Base-by-base conservation (phyloP, 2,113 vertebrate genomes). In the Erythrolamprus reginae region DNA sequence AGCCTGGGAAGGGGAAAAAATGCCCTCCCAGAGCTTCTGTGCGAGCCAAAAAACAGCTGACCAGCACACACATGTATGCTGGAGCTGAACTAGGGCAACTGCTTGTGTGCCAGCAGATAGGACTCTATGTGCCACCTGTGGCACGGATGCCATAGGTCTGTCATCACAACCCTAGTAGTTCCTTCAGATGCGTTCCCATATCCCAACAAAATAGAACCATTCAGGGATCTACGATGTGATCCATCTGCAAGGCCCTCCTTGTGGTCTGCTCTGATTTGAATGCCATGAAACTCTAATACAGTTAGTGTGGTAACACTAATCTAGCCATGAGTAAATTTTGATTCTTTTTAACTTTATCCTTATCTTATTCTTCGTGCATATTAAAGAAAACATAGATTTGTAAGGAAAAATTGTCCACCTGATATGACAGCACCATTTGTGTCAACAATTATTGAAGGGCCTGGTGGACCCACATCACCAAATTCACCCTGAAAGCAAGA, bases 401-500 rank as follows among this genome's bases (percentile, higher is more conserved):
- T 77, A 38, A 45, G 21, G 33, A 9, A n/a, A 89, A 95, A 95
- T 89, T 0, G 5, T 28, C 52, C 94, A 98, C 97, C 97, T 97
- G 97, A 96, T 94, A 97, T 93, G 56, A 96, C 88, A 88, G 92
- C 83, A 56, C 96, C 97, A 8, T 53, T 56, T 24, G 1, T 89
- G 91, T 91, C 94, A 23, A 95, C 0, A 92, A 96, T 93, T 5
- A 95, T 55, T 19, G 97, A 89, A 38, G 96, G 97, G 33, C 99
- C 99, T 61, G 97, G 98, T 23, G 92, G 92, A 91, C 99, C 99
- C 0, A 94, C 84, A 1, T 97, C 97, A 92, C 99, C 98, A 89
- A 96, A 95, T 89, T 98, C 98, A 86, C 99, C 99, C 99, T 99
- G 94, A 3, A 95, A 95, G 65, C 94, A 95, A 87, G 87, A 95